A percentile compares a stretch with the other conserved stretches of the same genome.
These are phyloP conservation scores for Trogon melanurus DNA, from an alignment of 2,113 vertebrate species.

Conservation along the genomic window DNA sequence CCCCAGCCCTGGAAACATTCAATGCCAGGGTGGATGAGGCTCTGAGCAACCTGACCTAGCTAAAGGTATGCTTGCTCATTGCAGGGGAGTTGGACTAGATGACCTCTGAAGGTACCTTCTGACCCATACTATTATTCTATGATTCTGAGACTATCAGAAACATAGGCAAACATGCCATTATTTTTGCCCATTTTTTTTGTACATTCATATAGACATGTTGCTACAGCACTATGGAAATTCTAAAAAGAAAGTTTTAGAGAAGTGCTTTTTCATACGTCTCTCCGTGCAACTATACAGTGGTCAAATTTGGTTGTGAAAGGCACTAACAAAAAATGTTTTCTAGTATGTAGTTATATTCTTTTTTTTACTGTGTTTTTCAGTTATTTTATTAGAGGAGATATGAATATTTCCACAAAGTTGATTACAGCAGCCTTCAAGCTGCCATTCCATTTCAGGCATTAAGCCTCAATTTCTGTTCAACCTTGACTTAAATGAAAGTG, in stretches of 20 bases:
- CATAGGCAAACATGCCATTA: rapidly evolving
- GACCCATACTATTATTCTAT: too few relatives aligned
- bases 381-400: not conserved
- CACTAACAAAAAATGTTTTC: not conserved
- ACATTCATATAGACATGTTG: not conserved
- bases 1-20: too few relatives aligned
- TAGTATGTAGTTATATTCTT: not conserved
- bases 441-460: not conserved
- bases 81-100: too few relatives aligned
- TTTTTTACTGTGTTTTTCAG: not conserved
- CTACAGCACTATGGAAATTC: not conserved
- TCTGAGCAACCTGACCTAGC: too few relatives aligned
- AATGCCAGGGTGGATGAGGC: too few relatives aligned
- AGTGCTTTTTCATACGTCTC: rapidly evolving
- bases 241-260: not conserved
- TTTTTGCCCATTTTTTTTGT: not conserved
- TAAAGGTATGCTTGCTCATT: too few relatives aligned
- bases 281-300: not conserved
- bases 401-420: not conserved
- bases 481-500: not conserved
- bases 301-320: not conserved
- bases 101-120: too few relatives aligned
- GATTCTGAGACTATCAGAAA: not conserved
- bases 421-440: not conserved
- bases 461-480: not conserved